Evolutionary conservation across 2,888 invertebrate species (phyloP), one percentile per base, ranked within the genome.

Genomic region (Meliscaeva auricollis): DNA sequence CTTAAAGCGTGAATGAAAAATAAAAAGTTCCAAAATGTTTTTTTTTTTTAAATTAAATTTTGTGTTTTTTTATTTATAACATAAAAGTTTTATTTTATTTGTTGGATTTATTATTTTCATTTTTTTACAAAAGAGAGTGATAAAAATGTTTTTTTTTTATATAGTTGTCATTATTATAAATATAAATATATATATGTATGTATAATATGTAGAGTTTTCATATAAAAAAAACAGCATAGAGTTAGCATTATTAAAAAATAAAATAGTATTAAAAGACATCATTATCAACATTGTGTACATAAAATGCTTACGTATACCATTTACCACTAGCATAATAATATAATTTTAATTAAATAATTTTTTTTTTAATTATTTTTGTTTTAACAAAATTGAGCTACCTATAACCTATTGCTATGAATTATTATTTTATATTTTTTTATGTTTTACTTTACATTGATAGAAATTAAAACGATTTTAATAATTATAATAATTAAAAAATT

Each of bases 341-440:
- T 50, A 13, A 11, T 50, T 66, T 66, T n/a, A 50, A 41, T 64
- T 46, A 38, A 58, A 20, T 58, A 26, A 38, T n/a, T n/a, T n/a
- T n/a, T n/a, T 60, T 8, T 22, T 17, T 30, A n/a, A 5, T 35
- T 50, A 20, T 38, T 52, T 68, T 35, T 15, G 17, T 26, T 69
- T 58, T 73, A 85, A 81, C 76, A 81, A 78, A n/a, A 85, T 85
- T 85, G 46, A 77, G 50, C 85, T 85, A 85, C 72, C 81, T 85
- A 85, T 79, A 56, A 73, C 46, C 66, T 84, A 79, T 38, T 60
- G 68, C 50, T 73, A 56, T 81, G 54, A 26, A 60, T 68, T 26
- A 41, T 44, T 80, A 20, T 30, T 76, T 60, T n/a, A 6, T 8
- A 60, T 44, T 11, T n/a, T n/a, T n/a, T n/a, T n/a, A n/a, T n/a